phyloP scores from a whole-genome alignment of 1,140 invertebrate genomes.

The Penaeus chinensis region DNA sequence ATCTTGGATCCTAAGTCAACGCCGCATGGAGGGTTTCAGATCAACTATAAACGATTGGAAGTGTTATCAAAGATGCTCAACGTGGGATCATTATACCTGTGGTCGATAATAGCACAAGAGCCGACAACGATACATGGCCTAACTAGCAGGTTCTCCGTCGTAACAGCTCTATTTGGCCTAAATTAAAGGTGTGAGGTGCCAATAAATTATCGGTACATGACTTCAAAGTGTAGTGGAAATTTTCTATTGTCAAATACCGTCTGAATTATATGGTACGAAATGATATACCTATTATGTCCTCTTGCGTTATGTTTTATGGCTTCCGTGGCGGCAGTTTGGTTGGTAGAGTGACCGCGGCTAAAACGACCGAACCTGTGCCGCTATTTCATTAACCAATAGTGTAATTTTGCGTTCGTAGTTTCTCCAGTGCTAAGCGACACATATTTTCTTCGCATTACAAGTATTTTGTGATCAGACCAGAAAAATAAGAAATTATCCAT shows the following conservation, averaged over 20 bases:
- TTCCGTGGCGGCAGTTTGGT: conserved; percentile 29
- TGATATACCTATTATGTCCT: conserved; percentile 60
- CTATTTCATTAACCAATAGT: no score
- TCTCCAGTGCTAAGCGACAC: no score
- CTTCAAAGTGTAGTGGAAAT: conserved; percentile 59
- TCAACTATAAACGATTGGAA: conserved; percentile 48
- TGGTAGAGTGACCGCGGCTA: no score
- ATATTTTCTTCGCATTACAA: no score
- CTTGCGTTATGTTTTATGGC: conserved; percentile 46
- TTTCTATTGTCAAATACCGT: conserved; percentile 57
- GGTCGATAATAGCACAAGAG: conserved; percentile 36
- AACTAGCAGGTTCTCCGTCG: conserved; percentile 33
- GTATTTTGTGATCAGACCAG: no score
- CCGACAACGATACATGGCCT: conserved; percentile 56
- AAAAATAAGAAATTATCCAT: no score
- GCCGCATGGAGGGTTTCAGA: conserved; percentile 21
- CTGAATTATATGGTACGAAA: conserved; percentile 61
- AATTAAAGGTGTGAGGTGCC: conserved; percentile 53
- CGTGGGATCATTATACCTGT: conserved; percentile 43
- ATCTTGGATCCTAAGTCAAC: neutral
- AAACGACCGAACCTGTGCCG: no score
- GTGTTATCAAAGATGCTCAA: conserved; percentile 46
- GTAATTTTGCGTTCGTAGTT: no score
- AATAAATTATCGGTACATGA: conserved; percentile 56
- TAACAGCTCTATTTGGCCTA: conserved; percentile 58